A percentile compares a stretch with the other conserved stretches of the same genome.
Conservation (phyloP, 1,140 invertebrate genomes). For the Ooceraea biroi region DNA sequence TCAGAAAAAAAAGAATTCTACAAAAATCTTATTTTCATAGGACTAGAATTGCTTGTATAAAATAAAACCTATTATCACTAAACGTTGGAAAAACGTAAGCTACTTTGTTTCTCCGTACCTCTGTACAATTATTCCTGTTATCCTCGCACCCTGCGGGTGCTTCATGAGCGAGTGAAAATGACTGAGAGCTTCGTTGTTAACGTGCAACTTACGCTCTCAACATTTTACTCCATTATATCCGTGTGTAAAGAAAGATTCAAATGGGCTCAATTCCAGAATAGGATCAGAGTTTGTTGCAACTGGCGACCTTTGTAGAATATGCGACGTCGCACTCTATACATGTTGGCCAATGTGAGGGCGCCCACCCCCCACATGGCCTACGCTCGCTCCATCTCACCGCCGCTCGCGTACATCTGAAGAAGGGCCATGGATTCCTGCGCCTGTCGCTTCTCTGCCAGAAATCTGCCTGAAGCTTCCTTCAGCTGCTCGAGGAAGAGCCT, state of each 20-base stretch:
- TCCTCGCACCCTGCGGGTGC: conserved; percentile 16
- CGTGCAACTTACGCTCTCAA: conserved; percentile 7
- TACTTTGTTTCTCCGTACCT: conserved; percentile 28
- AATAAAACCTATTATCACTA: conserved; percentile 23
- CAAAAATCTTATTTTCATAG: conserved; percentile 55
- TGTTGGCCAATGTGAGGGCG: conserved; percentile 84
- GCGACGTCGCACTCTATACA: conserved; percentile 84
- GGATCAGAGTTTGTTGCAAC: conserved; percentile 83
- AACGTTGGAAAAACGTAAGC: conserved; percentile 29
- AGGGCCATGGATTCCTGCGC: conserved; percentile 94
- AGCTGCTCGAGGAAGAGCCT: conserved; percentile 93
- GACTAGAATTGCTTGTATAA: conserved; percentile 42
- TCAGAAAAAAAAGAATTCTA: conserved; percentile 61
- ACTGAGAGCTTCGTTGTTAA: conserved; percentile 19
- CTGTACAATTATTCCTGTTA: conserved; percentile 37
- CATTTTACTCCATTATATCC: conserved; percentile 25
- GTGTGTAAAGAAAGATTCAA: conserved; percentile 43
- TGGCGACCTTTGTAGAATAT: conserved; percentile 84
- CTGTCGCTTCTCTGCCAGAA: conserved; percentile 92
- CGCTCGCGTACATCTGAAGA: conserved; percentile 87
- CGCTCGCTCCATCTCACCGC: conserved; percentile 85
- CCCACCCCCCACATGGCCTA: conserved; percentile 86
- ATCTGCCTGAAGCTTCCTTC: conserved; percentile 93
- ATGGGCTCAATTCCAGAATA: conserved; percentile 85
- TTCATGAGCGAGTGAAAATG: conserved; percentile 36